Conservation (phyloP, 2,888 invertebrate genomes). For the Myopa testacea region DNA sequence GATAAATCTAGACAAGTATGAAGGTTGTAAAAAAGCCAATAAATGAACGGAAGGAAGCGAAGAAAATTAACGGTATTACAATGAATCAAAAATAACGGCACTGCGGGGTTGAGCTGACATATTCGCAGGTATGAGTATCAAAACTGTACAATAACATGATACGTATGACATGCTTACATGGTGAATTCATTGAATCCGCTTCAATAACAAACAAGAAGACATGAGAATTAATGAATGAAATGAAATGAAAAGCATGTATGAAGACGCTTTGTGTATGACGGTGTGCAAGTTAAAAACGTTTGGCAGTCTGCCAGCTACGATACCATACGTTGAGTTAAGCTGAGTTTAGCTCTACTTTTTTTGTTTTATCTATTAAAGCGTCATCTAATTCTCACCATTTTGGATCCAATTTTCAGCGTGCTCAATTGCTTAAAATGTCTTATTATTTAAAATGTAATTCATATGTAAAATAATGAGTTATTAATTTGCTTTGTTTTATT, state of each 20-base stretch:
- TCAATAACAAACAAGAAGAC: no score
- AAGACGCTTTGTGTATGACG: no score
- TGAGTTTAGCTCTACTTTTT: no score
- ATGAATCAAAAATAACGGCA: background rate
- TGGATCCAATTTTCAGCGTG: conserved; percentile 5
- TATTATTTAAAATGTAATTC: background rate
- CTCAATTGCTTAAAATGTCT: conserved; percentile 12
- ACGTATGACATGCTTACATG: no score
- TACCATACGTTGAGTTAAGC: background rate
- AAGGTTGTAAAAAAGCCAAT: background rate
- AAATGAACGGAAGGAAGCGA: background rate
- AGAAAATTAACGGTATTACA: background rate
- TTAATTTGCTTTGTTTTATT: background rate
- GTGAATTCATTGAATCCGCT: no score
- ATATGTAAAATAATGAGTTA: background rate
- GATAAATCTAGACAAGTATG: background rate
- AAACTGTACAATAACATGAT: no score
- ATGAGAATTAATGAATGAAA: no score
- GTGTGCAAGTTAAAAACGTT: background rate
- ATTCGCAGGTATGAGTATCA: no score
- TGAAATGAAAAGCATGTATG: no score
- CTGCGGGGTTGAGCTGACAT: no score
- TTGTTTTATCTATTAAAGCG: background rate
- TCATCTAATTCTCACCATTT: conserved; percentile 31
- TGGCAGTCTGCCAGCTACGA: background rate